A percentile compares a stretch with the other conserved stretches of the same genome.
Evolutionary conservation across 2,797 vertebrate genomes (phyloP).

Genomic region (Notolepis coatsorum): DNA sequence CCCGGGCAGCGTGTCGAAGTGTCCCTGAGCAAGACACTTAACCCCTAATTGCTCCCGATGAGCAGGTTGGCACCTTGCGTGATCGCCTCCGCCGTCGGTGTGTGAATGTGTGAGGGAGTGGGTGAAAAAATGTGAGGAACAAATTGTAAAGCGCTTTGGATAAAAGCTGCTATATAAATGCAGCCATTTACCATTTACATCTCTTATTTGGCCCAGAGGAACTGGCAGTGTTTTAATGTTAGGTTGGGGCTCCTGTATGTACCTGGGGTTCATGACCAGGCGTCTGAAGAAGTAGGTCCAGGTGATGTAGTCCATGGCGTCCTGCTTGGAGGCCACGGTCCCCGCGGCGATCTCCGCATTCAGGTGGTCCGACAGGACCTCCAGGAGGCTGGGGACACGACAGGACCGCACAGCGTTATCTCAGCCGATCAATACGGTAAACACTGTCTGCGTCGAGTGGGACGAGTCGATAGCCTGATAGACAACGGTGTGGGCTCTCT

Average conservation of each 20-base stretch:
- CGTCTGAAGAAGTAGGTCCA: conserved; percentile 99
- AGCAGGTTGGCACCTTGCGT: too few relatives aligned
- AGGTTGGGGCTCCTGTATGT: conserved; percentile 43
- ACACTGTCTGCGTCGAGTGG: too few relatives aligned
- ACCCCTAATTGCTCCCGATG: too few relatives aligned
- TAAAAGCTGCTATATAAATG: not conserved
- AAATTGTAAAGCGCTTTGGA: too few relatives aligned
- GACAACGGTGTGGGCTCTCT: not conserved
- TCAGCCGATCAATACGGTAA: not conserved
- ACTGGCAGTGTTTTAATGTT: not conserved
- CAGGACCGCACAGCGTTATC: not conserved
- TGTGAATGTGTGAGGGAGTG: not conserved
- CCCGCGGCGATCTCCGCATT: conserved; percentile 97
- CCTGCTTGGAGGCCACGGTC: conserved; percentile 96
- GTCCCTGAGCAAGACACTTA: too few relatives aligned
- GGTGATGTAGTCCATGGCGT: conserved; percentile 99
- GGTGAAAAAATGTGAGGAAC: too few relatives aligned
- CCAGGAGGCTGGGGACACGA: conserved; percentile 85
- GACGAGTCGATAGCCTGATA: too few relatives aligned
- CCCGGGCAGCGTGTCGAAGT: too few relatives aligned
- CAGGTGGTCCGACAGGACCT: conserved; percentile 94
- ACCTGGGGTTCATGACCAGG: conserved; percentile 99
- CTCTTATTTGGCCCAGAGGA: not conserved
- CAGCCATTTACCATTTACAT: too few relatives aligned
- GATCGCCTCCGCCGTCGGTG: too few relatives aligned